Conservation (phyloP, 2,797 vertebrate genomes). For the Tympanoctomys barrerae region DNA sequence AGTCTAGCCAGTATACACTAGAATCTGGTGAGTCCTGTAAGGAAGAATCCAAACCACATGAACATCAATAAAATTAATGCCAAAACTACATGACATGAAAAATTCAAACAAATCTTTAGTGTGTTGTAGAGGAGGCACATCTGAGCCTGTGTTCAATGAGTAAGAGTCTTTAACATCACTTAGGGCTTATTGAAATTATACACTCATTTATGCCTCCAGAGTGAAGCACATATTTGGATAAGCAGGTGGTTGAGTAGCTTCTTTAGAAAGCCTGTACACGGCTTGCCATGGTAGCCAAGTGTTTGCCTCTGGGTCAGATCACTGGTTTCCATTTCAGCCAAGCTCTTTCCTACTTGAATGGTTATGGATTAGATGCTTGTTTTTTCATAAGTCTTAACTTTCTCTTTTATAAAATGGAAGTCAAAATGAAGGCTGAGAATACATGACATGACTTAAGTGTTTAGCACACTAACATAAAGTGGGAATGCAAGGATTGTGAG, state of each 20-base stretch:
- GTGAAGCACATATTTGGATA: neutral
- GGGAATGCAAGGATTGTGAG: neutral
- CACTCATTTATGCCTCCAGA: neutral
- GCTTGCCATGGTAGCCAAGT: neutral
- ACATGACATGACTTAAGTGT: neutral
- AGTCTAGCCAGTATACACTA: neutral
- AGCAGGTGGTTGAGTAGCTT: neutral
- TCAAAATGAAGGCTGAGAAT: neutral
- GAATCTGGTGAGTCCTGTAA: neutral
- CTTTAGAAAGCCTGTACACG: neutral
- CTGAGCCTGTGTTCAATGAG: neutral
- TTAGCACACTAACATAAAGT: neutral
- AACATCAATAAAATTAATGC: neutral
- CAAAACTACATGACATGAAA: neutral
- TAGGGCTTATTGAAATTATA: slow-evolving; percentile 3
- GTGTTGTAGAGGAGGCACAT: neutral
- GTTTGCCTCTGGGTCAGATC: neutral
- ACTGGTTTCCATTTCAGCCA: neutral
- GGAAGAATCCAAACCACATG: neutral
- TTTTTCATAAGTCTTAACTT: neutral
- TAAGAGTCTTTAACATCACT: neutral
- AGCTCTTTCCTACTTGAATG: neutral
- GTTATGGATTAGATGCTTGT: neutral
- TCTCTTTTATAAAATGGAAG: neutral
- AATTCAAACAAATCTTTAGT: neutral